Percentiles rank a stretch among this genome's conserved stretches.
Evolutionary conservation across 2,797 vertebrate genomes (phyloP).

Genomic region (Notamacropus eugenii): DNA sequence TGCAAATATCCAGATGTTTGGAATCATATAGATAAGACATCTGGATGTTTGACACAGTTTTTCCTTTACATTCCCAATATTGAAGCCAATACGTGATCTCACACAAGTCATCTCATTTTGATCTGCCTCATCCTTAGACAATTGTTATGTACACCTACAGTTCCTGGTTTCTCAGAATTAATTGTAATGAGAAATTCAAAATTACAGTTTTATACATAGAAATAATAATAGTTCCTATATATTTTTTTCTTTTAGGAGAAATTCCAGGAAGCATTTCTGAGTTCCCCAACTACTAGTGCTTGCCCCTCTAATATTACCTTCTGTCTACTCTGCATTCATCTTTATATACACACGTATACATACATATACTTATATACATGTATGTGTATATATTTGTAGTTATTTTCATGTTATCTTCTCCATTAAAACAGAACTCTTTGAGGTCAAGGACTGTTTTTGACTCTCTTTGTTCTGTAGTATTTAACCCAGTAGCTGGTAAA

Average conservation of each 20-base stretch:
- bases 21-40: slow-evolving; percentile 2
- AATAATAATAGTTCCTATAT: background rate
- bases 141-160: background rate
- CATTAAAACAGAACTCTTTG: slow-evolving; percentile 1
- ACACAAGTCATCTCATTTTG: background rate
- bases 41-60: background rate
- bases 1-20: slow-evolving; percentile 1
- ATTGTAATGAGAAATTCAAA: background rate
- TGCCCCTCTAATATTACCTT: background rate
- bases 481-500: background rate
- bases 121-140: background rate
- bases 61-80: background rate
- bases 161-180: background rate
- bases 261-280: background rate
- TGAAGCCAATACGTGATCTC: background rate
- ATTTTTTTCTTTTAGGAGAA: background rate
- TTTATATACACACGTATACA: background rate
- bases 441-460: background rate
- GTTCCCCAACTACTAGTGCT: background rate
- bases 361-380: too few species aligned
- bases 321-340: background rate
- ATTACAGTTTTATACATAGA: background rate
- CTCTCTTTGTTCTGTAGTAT: background rate
- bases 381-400: background rate
- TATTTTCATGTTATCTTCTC: slow-evolving; percentile 18